phyloP scores from a whole-genome alignment of 2,797 vertebrate species.

The Mallotus villosus region DNA sequence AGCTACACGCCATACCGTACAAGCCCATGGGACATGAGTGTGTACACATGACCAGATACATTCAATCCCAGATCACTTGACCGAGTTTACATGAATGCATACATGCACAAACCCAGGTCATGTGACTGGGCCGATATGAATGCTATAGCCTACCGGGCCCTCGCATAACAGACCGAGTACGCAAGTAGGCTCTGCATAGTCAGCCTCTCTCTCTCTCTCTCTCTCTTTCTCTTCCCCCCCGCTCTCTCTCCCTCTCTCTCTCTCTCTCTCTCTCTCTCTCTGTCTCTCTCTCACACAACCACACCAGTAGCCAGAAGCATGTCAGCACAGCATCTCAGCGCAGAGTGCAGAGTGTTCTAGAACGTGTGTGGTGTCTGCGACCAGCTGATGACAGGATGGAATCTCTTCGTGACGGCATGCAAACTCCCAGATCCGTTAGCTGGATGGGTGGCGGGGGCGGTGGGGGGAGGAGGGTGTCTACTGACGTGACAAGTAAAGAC shows the following conservation, averaged over 20 bases:
- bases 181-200: not conserved
- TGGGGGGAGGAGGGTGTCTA: not conserved
- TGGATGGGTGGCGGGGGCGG: not conserved
- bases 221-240: too few species aligned
- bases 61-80: conserved; percentile 54
- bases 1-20: conserved; percentile 28
- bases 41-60: conserved; percentile 45
- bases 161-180: not conserved
- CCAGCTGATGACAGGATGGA: not conserved
- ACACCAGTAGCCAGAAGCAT: too few species aligned
- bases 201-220: too few species aligned
- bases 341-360: too few species aligned
- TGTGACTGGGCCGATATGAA: conserved; percentile 50
- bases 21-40: conserved; percentile 30
- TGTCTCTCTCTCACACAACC: too few species aligned
- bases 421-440: not conserved
- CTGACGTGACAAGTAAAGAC: conserved; percentile 37
- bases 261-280: too few species aligned
- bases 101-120: conserved; percentile 43
- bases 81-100: conserved; percentile 50
- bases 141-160: conserved; percentile 30
- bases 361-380: too few species aligned
- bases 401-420: not conserved
- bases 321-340: too few species aligned
- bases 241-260: too few species aligned